Percentiles rank a stretch among this genome's conserved stretches.
phyloP scores from a whole-genome alignment of 2,888 invertebrate species.

The Cantharis lateralis region DNA sequence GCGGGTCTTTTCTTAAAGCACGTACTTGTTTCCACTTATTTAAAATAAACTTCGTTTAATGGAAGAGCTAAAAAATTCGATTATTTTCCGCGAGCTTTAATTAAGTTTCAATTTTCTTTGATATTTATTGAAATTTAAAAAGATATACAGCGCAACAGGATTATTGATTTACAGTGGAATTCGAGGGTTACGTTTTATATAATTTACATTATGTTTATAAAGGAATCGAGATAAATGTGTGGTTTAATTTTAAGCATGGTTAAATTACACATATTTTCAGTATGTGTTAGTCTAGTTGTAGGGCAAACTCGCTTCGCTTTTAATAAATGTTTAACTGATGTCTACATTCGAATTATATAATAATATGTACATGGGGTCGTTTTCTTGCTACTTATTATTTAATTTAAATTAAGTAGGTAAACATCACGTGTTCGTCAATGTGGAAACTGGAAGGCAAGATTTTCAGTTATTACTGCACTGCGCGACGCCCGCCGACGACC shows the following conservation, averaged over 20 bases:
- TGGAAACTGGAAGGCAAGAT: background rate
- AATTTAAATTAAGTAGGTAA: conserved; percentile 7
- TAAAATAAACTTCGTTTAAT: background rate
- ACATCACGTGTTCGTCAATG: conserved; percentile 6
- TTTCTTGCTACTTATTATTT: conserved; percentile 7
- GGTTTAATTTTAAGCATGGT: conserved; percentile 11
- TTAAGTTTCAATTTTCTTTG: background rate
- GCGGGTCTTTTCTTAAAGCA: background rate
- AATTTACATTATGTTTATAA: background rate
- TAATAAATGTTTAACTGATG: conserved; percentile 19
- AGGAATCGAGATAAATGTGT: background rate
- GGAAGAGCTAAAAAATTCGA: background rate
- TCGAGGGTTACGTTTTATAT: background rate
- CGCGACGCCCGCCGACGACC: too few species aligned
- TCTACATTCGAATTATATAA: conserved; percentile 7
- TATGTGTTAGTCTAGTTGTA: background rate
- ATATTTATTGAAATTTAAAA: background rate
- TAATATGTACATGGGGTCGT: background rate
- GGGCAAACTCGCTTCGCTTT: conserved; percentile 2
- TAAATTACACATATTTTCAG: conserved; percentile 9
- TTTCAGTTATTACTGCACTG: background rate
- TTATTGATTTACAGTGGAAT: background rate
- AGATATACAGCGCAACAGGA: background rate
- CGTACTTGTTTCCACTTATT: conserved; percentile 4
- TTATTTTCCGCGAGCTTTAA: background rate